Base-by-base conservation (phyloP, 2,888 invertebrate genomes). In the Pammene fasciana region DNA sequence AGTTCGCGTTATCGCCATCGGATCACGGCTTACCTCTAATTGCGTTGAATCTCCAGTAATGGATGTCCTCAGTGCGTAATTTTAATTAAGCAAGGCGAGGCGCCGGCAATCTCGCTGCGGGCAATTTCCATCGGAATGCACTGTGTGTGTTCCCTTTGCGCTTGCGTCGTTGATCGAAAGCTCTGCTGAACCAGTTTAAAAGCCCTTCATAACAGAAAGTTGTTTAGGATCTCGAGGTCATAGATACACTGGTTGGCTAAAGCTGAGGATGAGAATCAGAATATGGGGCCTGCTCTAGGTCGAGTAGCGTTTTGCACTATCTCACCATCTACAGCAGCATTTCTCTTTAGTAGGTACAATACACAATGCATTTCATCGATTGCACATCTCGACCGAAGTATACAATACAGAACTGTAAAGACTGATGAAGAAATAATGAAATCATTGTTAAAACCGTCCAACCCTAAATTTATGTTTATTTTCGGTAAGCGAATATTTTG, bases 31-130 rank as follows among this genome's bases (percentile, higher is more conserved):
- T 85, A 82, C 85, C 78, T 83, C 83, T 89, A 87, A 88, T 88
- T 88, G 86, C 85, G 79, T 84, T 84, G 85, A 88, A 87, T 89
- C 86, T 87, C 84, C 85, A 76, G 86, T 89, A 89, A 90, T 90
- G 85, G 84, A 86, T 89, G 89, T 89, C 89, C 87, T 85, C 79
- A 78, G 84, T 83, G 81, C 81, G 86, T 86, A 89, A 59, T 59
- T 59, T 34, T 54, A 54, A 89, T 90, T 89, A 54, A 54, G 54
- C 54, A 54, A 74, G 61, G 45, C 66, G 72, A 68, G 72, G 74
- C 89, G 90, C 89, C 89, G 84, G 84, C 82, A 80, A 85, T 86
- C 84, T 83, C 81, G 82, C 76, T 75, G 79, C 82, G 74, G 80
- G 87, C 86, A 86, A 88, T 88, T 87, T 86, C 84, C 83, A 85